Evolutionary conservation across 2,888 invertebrate species (phyloP), one percentile per base, ranked within the genome.

Genomic region (Eurytoma californica): DNA sequence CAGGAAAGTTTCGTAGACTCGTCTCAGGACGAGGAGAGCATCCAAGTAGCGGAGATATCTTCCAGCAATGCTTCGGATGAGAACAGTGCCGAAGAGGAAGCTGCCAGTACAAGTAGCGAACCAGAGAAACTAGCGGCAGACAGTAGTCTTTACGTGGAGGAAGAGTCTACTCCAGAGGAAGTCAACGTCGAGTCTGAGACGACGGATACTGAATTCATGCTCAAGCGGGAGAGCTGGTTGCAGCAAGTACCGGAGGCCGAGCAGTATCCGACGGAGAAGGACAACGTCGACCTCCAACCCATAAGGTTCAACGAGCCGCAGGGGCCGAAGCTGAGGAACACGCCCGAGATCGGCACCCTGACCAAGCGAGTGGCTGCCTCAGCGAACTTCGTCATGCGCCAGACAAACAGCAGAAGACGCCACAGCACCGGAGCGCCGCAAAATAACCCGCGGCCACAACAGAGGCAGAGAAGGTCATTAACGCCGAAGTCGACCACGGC

Each of bases 21-120:
- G 1, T 12, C 60, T 14, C 51, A 16, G n/a, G 24, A 61, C 18
- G 73, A 79, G 58, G 86, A 87, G 53, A 85, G 85, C 55, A 87
- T 88, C 55, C 88, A 87, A 74, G 86, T 89, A 3, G 86, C 86
- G 0, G 89, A 90, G 69, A 84, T 89, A 60, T 88, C 88, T 7
- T 89, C 89, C 0, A 88, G 87, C 63, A 85, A 87, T 28, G 82
- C 81, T 63, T 69, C 74, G 1, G 87, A 86, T 3, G 83, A 84
- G n/a, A n/a, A 74, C 24, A 60, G 28, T 14, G 55, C 4, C 13
- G 30, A 18, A n/a, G 18, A 63, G 39, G 63, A 63, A n/a, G 16
- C 39, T 2, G 4, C 18, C 12, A 30, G 3, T 0, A 13, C 60
- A 0, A 30, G 61, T 1, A 14, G 60, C 16, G 68, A 75, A 9